Base-by-base conservation (phyloP, 2,113 vertebrate genomes). In the Leuciscus idus region DNA sequence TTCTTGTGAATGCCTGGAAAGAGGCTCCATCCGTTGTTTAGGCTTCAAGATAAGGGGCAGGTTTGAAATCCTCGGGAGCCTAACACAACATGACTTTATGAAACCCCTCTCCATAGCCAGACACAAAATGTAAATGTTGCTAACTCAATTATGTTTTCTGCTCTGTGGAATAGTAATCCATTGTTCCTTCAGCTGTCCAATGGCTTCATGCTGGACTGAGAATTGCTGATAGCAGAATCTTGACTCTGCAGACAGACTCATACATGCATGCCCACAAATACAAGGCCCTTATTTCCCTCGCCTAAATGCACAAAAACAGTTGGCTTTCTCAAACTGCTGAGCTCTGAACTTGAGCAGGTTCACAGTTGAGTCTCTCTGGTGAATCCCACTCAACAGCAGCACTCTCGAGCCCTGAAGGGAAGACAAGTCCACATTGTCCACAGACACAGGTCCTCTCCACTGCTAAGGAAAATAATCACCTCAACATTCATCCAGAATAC, bases 121-220 rank as follows among this genome's bases (percentile, higher is more conserved):
- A 85, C 62, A 73, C 59, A 81, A 80, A 88, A 75, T 78, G 76
- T 55, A 80, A 77, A 83, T 75, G 21, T 52, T 61, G 33, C 64
- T 80, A 85, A 89, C 79, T 85, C 66, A 86, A 84, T 88, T 70
- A 70, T 73, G 43, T 86, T 89, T 89, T 85, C 78, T 39, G 36
- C 61, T 86, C 74, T 23, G 17, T 72, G 55, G 57, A 73, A 73
- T 82, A 74, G 30, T 68, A 48, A 70, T 28, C 52, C 84, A 89
- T 83, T 86, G 72, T 79, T 78, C 82, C 4, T 33, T 86, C 19
- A 62, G 72, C 50, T 72, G 55, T 78, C 46, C 30, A 15, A 19
- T 70, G 79, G 70, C 70, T 61, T 70, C 75, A 62, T 30, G 61
- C n/a, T 68, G 57, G 78, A 85, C 72, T 85, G 82, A 87, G 81